Conservation (phyloP, 2,888 invertebrate species). For the Euplexia lucipara region DNA sequence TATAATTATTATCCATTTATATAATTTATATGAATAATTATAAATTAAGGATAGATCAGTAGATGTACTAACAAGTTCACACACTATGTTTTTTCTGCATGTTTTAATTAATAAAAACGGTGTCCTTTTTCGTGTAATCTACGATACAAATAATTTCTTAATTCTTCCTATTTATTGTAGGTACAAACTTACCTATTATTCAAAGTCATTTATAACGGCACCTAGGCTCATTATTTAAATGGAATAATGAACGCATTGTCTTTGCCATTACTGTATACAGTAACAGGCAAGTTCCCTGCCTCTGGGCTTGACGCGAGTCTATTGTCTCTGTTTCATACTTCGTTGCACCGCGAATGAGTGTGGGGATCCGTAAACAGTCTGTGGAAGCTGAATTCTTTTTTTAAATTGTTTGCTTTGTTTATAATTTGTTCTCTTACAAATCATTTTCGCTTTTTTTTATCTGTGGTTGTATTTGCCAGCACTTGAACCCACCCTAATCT, state of each 20-base stretch:
- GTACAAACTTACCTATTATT: neutral
- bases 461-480: too few relatives aligned
- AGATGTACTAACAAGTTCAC: too few relatives aligned
- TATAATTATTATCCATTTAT: too few relatives aligned
- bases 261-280: constrained; percentile 64
- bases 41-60: too few relatives aligned
- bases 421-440: neutral
- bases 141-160: too few relatives aligned
- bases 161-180: too few relatives aligned
- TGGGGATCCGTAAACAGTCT: constrained; percentile 53
- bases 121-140: too few relatives aligned
- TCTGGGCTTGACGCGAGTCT: constrained; percentile 65
- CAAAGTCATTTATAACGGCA: constrained; percentile 56
- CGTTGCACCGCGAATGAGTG: constrained; percentile 69
- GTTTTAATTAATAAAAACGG: neutral
- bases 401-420: neutral
- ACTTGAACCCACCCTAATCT: too few relatives aligned
- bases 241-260: constrained; percentile 73
- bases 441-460: too few relatives aligned
- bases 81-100: too few relatives aligned
- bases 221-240: constrained; percentile 72
- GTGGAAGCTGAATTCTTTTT: constrained; percentile 17
- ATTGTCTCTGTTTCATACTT: constrained; percentile 70
- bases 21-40: too few relatives aligned
- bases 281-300: constrained; percentile 63